Evolutionary conservation across 2,113 vertebrate species (phyloP).

Genomic region (Caranx ignobilis): DNA sequence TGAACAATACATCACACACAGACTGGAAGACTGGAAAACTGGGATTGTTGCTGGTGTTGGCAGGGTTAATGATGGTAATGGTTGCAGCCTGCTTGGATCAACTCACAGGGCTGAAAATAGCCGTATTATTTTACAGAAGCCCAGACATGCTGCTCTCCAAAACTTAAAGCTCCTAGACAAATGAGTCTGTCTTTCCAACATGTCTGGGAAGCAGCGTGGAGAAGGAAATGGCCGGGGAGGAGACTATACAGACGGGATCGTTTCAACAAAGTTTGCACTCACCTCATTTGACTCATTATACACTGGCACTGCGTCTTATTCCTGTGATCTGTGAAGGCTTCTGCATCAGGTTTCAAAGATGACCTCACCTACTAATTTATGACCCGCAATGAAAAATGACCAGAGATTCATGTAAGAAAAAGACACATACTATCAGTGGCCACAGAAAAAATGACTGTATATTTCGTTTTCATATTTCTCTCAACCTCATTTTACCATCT

Average conservation of each 20-base stretch:
- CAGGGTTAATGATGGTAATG: conserved; percentile 34
- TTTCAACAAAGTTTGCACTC: conserved; percentile 55
- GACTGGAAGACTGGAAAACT: conserved; percentile 30
- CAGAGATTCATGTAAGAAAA: conserved; percentile 3
- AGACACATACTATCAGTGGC: neutral
- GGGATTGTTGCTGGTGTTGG: conserved; percentile 39
- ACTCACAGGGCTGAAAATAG: conserved; percentile 54
- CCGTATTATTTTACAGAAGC: conserved; percentile 64
- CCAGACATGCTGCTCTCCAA: conserved; percentile 56
- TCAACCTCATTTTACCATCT: neutral
- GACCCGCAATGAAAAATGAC: neutral
- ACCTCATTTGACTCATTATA: conserved; percentile 64
- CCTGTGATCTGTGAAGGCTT: neutral
- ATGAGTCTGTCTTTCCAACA: conserved; percentile 67
- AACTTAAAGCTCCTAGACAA: conserved; percentile 54
- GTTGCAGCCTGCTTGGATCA: conserved; percentile 40
- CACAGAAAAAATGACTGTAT: neutral
- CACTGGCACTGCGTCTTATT: conserved; percentile 24
- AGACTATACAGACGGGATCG: conserved; percentile 53
- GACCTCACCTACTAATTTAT: conserved; percentile 9
- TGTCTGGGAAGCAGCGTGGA: conserved; percentile 57
- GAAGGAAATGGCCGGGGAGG: conserved; percentile 49
- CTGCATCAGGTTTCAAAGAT: conserved; percentile 26
- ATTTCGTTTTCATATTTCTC: neutral
- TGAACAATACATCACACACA: neutral